Evolutionary conservation across 1,140 invertebrate species (phyloP), one percentile per base, ranked within the genome.

Genomic region (Drosophila trapezifrons): DNA sequence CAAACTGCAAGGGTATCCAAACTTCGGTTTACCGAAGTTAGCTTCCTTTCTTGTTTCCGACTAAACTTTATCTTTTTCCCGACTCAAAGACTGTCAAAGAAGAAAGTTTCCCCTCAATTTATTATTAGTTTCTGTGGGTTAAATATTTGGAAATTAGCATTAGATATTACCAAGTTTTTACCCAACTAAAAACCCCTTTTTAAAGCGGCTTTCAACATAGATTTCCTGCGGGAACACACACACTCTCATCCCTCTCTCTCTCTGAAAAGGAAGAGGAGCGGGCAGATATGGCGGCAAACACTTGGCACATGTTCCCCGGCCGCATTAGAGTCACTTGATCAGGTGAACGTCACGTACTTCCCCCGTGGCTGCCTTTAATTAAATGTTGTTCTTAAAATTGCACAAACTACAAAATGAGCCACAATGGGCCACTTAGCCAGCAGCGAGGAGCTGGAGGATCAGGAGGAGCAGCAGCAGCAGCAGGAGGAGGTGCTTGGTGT

Each of bases 301-400:
- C 38, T 37, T 45, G n/a, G 9, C 59, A 37, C 29, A 52, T 47
- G 45, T 77, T 67, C 62, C 54, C 29, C 20, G 27, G 10, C 29
- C 57, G 57, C 74, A 77, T 67, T 66, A 75, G 73, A 75, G 58
- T 60, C 58, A 56, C 22, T 58, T 56, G 55, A 66, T 69, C 77
- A 77, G 77, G 74, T 77, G 81, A 77, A 60, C 81, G 77, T 77
- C 80, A 76, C 76, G 72, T 85, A 60, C 76, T 49, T 40, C 43
- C 62, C 38, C 8, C 52, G 12, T 55, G 40, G 47, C 65, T 38
- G 74, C 25, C 75, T 81, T 86, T 86, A 86, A 86, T 86, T 86
- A 86, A 86, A 86, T 86, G 82, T 73, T 81, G 78, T 81, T 82
- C 76, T 86, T 86, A 78, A 86, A 86, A 86, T 87, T 86, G 78